phyloP scores from a whole-genome alignment of 2,113 vertebrate genomes.

The Meleagris gallopavo region DNA sequence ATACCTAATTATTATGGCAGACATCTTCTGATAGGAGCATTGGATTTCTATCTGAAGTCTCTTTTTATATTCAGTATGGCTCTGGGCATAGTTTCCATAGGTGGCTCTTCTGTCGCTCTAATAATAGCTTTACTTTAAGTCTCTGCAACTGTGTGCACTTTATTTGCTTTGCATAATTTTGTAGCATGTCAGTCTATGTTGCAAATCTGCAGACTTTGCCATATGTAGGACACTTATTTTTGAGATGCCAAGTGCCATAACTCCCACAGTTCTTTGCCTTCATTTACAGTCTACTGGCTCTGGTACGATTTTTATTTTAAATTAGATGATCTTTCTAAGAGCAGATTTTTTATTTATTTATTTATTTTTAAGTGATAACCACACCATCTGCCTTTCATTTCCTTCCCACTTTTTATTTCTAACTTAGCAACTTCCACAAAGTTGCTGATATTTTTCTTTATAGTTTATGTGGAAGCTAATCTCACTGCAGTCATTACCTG shows the following conservation, averaged over 20 bases:
- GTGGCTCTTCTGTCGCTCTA: not conserved
- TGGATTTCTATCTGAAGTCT: not conserved
- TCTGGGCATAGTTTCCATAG: not conserved
- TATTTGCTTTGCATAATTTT: slow-evolving; percentile 10
- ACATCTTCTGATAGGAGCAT: not conserved
- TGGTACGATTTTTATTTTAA: not conserved
- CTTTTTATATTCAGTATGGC: not conserved
- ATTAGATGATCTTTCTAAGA: not conserved
- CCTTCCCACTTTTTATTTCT: not conserved
- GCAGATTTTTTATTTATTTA: not conserved
- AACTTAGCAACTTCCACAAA: not conserved
- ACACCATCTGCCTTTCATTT: slow-evolving; percentile 11
- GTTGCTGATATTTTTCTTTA: not conserved
- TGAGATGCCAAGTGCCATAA: not conserved
- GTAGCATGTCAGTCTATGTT: not conserved
- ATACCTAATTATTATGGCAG: not conserved
- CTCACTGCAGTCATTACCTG: not conserved
- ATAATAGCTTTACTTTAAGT: not conserved
- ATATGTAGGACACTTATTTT: slow-evolving; percentile 42
- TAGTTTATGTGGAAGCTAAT: not conserved
- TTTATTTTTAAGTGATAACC: not conserved
- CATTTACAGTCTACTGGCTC: not conserved
- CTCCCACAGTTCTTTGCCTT: not conserved
- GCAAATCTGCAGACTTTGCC: not conserved
- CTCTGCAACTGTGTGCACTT: not conserved